These are phyloP conservation scores for Zootoca vivipara DNA, from an alignment of 2,113 vertebrate genomes.

Conservation along the genomic window DNA sequence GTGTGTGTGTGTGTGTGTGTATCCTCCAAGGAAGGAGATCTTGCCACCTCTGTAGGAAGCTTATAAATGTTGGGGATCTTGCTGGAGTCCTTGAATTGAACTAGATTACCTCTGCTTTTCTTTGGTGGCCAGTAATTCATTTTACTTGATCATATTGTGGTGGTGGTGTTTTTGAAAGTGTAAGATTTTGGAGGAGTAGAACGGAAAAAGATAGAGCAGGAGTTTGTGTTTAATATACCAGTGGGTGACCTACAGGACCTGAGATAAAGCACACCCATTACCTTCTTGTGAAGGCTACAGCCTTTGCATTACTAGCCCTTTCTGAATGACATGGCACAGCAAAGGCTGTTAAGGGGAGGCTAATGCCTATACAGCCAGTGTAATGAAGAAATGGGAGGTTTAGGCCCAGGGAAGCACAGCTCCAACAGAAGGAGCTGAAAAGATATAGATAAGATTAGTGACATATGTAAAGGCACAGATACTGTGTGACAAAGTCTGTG, in stretches of 20 bases:
- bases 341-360: slow-evolving; percentile 74
- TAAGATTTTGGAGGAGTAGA: slow-evolving; percentile 22
- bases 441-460: slow-evolving; percentile 90
- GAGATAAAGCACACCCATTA: slow-evolving; percentile 76
- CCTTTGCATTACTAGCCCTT: slow-evolving; percentile 76
- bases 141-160: slow-evolving; percentile 25
- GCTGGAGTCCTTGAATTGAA: neutral
- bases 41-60: neutral
- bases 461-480: slow-evolving; percentile 88
- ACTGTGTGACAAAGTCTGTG: slow-evolving; percentile 83
- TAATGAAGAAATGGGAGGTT: slow-evolving; percentile 83
- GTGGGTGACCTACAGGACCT: slow-evolving; percentile 72
- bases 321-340: slow-evolving; percentile 74
- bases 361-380: slow-evolving; percentile 75
- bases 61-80: neutral
- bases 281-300: slow-evolving; percentile 63
- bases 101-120: slow-evolving; percentile 15
- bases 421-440: slow-evolving; percentile 83
- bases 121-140: neutral
- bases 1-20: too few species aligned
- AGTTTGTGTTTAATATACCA: slow-evolving; percentile 68
- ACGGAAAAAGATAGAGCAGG: slow-evolving; percentile 19
- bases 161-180: neutral
- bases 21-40: neutral
- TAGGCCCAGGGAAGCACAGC: slow-evolving; percentile 78